Evolutionary conservation across 2,113 vertebrate genomes (phyloP).

Genomic region (Perca flavescens): DNA sequence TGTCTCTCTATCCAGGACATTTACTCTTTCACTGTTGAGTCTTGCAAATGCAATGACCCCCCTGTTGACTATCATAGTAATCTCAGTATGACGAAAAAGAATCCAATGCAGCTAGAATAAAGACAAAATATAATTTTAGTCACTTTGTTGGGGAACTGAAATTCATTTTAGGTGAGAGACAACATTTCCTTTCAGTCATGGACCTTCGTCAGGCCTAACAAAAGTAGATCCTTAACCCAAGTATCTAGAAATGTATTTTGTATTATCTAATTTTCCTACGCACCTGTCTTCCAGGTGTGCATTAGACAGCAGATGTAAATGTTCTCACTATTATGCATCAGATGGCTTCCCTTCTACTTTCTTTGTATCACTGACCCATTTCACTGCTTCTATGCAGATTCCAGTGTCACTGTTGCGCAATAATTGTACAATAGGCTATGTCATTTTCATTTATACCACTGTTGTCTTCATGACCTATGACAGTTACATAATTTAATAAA

Average conservation of each 20-base stretch:
- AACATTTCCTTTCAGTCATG: not conserved
- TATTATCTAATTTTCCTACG: not conserved
- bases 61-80: not conserved
- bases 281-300: not conserved
- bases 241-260: not conserved
- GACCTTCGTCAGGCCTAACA: not conserved
- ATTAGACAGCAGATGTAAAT: not conserved
- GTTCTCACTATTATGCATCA: not conserved
- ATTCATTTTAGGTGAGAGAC: not conserved
- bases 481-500: not conserved
- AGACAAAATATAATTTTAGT: not conserved
- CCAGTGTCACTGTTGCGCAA: not conserved
- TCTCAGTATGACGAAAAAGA: not conserved
- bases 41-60: not conserved
- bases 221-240: not conserved
- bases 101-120: not conserved
- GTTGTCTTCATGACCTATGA: not conserved
- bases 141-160: not conserved
- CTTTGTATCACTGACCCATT: not conserved
- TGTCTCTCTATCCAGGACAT: constrained; percentile 11
- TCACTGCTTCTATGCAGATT: not conserved
- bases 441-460: not conserved
- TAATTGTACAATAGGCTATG: not conserved
- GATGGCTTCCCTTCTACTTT: not conserved
- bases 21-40: not conserved